Evolutionary conservation across 2,113 vertebrate genomes (phyloP).

Genomic region (Eurystomus gularis): DNA sequence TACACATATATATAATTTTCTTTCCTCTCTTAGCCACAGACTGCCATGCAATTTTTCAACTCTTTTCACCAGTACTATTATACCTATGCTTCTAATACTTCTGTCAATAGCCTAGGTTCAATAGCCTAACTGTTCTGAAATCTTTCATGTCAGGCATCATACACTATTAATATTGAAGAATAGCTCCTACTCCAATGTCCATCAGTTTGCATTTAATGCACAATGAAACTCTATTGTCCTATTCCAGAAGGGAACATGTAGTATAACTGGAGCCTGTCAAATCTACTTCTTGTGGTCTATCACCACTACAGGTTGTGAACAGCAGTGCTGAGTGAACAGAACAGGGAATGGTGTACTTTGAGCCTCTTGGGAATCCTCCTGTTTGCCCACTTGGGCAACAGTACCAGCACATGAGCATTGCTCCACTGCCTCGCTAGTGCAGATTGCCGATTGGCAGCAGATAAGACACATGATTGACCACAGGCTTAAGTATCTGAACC

Average conservation of each 20-base stretch:
- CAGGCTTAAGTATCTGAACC: not conserved
- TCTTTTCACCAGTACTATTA: not conserved
- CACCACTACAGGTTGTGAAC: not conserved
- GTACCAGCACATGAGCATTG: fast-evolving
- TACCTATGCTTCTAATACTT: not conserved
- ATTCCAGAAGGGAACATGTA: not conserved
- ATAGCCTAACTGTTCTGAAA: not conserved
- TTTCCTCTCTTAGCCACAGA: not conserved
- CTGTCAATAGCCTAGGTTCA: not conserved
- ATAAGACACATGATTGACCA: fast-evolving
- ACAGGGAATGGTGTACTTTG: not conserved
- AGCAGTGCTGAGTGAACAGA: not conserved
- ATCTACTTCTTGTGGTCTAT: not conserved
- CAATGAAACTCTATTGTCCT: not conserved
- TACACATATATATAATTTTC: not conserved
- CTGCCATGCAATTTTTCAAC: not conserved
- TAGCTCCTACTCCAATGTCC: not conserved
- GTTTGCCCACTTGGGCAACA: not conserved
- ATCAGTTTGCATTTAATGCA: not conserved
- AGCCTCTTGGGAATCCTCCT: not conserved
- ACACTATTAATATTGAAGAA: not conserved
- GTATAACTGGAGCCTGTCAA: not conserved
- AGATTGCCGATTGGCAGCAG: not conserved
- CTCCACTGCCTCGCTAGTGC: fast-evolving
- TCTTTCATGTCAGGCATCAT: not conserved